Evolutionary conservation across 1,140 invertebrate species (phyloP).

Genomic region (Cotesia chilonis): DNA sequence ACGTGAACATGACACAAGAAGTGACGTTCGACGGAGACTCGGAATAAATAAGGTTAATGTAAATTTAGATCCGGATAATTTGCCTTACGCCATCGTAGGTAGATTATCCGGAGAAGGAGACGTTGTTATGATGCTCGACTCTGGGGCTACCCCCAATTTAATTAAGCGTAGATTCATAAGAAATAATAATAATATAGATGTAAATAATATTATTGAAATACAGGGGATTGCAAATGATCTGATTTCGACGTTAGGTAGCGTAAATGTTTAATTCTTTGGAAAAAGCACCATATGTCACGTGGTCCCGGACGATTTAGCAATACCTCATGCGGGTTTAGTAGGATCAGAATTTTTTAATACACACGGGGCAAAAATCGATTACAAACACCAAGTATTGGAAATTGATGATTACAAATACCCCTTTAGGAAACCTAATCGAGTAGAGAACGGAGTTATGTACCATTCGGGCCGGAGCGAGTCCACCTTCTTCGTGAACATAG

Average conservation of each 20-base stretch:
- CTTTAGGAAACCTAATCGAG: slow-evolving; percentile 2
- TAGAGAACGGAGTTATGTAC: slow-evolving; percentile 6
- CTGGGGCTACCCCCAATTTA: no score
- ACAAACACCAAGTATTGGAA: neutral
- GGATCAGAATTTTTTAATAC: slow-evolving; percentile 12
- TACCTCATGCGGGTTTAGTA: slow-evolving; percentile 27
- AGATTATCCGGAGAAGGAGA: no score
- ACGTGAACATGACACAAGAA: no score
- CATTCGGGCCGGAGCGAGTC: slow-evolving; percentile 10
- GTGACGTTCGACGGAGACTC: no score
- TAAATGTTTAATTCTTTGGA: slow-evolving; percentile 9
- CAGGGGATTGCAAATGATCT: no score
- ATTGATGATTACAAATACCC: slow-evolving; percentile 5
- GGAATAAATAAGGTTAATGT: no score
- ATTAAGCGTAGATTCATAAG: no score
- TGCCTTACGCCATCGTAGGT: no score
- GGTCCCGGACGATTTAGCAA: slow-evolving; percentile 1
- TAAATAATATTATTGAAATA: no score
- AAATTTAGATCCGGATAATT: no score
- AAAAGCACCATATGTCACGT: slow-evolving; percentile 22
- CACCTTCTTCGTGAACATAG: slow-evolving; percentile 14
- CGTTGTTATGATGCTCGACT: no score
- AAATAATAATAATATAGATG: no score
- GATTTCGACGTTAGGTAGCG: neutral
- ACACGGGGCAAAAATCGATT: slow-evolving; percentile 11